Evolutionary conservation across 2,888 invertebrate genomes (phyloP), one percentile per base, ranked within the genome.

Genomic region (Girardia tigrina): DNA sequence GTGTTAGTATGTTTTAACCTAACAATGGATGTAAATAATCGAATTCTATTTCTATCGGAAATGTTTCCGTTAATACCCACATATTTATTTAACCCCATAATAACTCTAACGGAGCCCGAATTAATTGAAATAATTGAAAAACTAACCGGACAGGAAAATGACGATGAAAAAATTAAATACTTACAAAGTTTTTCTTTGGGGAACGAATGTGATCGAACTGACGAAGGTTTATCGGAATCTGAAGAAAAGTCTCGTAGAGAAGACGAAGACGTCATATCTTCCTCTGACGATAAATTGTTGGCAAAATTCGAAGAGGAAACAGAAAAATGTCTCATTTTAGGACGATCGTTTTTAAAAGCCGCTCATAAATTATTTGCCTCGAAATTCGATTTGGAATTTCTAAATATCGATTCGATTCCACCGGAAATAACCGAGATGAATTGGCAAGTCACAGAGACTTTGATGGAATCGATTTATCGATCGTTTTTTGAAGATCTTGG

Each of bases 401-500:
- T 56, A 6, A 56, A 16, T 56, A 56, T 56, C n/a, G 56, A 56
- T 56, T n/a, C n/a, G 20, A 56, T 56, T 56, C 56, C 56, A 20
- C 56, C 56, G 4, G 56, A 56, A n/a, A 56, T 56, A 20, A 56
- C 56, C 4, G 56, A 56, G n/a, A 56, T 56, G 56, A 56, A 23
- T 8, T 56, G 56, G 56, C n/a, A 56, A 56, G 56, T 56, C 4
- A 6, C 56, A 12, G 56, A 56, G 4, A 56, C 6, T 2, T 56
- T 56, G 23, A 56, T 56, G 56, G 20, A 20, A 20, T 20, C 56
- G 4, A n/a, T 56, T 12, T 56, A 56, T 56, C n/a, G 23, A 23
- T n/a, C 56, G 56, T 56, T 56, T 16, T 56, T 56, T n/a, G 56
- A 56, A 56, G 56, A 56, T 20, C n/a, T 56, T 16, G 56, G 56